phyloP scores from a whole-genome alignment of 2,113 vertebrate species.

The Girardinichthys multiradiatus region DNA sequence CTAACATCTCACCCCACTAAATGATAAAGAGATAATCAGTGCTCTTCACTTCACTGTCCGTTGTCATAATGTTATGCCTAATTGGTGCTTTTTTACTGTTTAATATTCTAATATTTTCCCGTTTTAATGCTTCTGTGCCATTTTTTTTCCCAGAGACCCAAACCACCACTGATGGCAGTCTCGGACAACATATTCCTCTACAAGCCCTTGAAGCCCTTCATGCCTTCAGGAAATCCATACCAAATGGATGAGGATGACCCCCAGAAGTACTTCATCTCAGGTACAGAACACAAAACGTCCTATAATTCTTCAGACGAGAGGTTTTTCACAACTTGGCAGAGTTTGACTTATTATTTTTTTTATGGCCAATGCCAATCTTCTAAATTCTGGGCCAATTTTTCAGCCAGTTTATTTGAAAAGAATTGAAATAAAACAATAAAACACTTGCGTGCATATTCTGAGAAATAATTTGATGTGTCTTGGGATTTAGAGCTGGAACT shows the following conservation, averaged over 20 bases:
- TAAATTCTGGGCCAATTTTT: neutral
- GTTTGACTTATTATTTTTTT: neutral
- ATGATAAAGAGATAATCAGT: no score
- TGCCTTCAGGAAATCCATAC: constrained; percentile 69
- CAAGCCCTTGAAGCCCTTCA: constrained; percentile 29
- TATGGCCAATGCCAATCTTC: neutral
- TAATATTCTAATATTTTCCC: neutral
- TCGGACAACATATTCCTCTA: constrained; percentile 39
- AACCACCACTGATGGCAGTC: constrained; percentile 38
- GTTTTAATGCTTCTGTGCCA: constrained; percentile 8
- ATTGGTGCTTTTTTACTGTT: no score
- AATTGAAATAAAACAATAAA: no score
- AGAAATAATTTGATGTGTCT: neutral
- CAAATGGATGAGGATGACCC: constrained; percentile 80
- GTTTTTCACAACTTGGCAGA: neutral
- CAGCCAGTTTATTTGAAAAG: neutral
- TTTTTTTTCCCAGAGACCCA: constrained; percentile 34
- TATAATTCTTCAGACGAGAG: neutral
- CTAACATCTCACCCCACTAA: no score
- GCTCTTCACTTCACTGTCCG: no score
- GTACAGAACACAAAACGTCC: constrained; percentile 47
- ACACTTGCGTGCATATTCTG: neutral
- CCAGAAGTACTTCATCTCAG: constrained; percentile 84
- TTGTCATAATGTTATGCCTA: no score
- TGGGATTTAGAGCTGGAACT: no score